These are phyloP conservation scores for Latrodectus hesperus DNA, from an alignment of 2,888 invertebrate species.

Conservation along the genomic window DNA sequence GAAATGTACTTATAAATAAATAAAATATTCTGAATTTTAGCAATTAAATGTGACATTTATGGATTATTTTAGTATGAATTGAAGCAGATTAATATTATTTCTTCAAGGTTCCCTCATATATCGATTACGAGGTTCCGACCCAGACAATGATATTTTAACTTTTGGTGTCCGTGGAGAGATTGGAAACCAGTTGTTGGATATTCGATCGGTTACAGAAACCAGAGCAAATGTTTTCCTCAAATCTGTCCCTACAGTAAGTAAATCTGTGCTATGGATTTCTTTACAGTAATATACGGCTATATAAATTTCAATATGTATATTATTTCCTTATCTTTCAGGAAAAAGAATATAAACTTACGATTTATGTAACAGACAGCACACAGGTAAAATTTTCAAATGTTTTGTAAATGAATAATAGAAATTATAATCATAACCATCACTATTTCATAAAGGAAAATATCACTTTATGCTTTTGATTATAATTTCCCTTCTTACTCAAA, in stretches of 20 bases:
- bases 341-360: conserved; percentile 70
- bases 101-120: conserved; percentile 85
- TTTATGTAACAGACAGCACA: conserved; percentile 71
- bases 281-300: no score
- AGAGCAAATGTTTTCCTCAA: conserved; percentile 71
- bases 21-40: not conserved
- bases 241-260: conserved; percentile 64
- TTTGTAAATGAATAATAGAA: not conserved
- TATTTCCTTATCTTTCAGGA: conserved; percentile 55
- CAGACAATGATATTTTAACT: conserved; percentile 69
- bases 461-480: no score
- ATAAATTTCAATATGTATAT: no score
- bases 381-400: conserved; percentile 50
- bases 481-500: no score
- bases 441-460: no score
- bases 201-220: conserved; percentile 67
- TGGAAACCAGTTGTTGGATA: conserved; percentile 66
- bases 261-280: no score
- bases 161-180: conserved; percentile 69
- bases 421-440: no score
- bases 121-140: conserved; percentile 78
- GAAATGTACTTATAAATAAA: no score
- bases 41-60: not conserved
- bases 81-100: not conserved
- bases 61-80: not conserved